Evolutionary conservation across 2,888 invertebrate species (phyloP).

Genomic region (Papilio elwesi): DNA sequence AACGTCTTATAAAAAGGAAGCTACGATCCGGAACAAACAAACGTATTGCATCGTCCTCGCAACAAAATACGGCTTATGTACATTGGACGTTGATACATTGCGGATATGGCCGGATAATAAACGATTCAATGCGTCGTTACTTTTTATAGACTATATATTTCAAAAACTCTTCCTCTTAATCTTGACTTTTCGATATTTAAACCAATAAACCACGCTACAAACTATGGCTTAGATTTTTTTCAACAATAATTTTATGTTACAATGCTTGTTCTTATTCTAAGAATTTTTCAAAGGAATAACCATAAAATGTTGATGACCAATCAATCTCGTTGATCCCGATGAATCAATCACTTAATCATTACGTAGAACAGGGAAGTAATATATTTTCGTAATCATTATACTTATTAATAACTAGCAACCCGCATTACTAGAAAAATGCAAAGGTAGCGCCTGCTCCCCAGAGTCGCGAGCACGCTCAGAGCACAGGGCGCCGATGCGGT

Average conservation of each 20-base stretch:
- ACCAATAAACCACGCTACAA: slow-evolving; percentile 10
- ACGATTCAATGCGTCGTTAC: slow-evolving; percentile 43
- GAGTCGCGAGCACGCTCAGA: too few species aligned
- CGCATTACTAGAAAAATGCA: too few species aligned
- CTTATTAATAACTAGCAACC: too few species aligned
- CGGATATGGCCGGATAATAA: slow-evolving; percentile 53
- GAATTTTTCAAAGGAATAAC: too few species aligned
- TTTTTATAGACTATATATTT: slow-evolving; percentile 40
- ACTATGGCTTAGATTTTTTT: not conserved
- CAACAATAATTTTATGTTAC: not conserved
- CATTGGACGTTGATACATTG: slow-evolving; percentile 56
- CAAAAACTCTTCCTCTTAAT: slow-evolving; percentile 32
- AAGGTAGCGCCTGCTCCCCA: too few species aligned
- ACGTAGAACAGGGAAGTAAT: too few species aligned
- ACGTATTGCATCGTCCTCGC: slow-evolving; percentile 68
- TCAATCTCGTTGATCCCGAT: too few species aligned
- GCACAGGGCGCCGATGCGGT: too few species aligned
- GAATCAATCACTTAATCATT: too few species aligned
- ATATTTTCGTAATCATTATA: too few species aligned
- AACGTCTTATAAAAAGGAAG: slow-evolving; percentile 71
- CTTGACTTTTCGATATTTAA: slow-evolving; percentile 33
- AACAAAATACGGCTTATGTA: slow-evolving; percentile 64
- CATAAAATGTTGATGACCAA: too few species aligned
- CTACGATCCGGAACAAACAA: slow-evolving; percentile 73
- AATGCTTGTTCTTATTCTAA: too few species aligned